These are phyloP conservation scores for Falco punctatus DNA, from an alignment of 2,113 vertebrate genomes.

Conservation along the genomic window DNA sequence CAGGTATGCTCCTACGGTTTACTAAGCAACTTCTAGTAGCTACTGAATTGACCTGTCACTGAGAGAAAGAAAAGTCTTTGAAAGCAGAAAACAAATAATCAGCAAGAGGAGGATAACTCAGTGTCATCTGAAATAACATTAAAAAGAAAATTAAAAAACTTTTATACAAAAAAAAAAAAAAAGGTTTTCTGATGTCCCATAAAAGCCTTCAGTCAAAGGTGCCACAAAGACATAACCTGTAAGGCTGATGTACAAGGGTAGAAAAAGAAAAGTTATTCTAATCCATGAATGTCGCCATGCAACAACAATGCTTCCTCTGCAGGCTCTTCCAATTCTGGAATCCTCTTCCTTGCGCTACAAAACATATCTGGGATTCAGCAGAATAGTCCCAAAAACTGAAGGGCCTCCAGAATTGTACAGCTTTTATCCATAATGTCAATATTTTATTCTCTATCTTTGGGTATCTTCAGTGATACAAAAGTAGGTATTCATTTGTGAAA, in stretches of 20 bases:
- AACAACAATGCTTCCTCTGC: not conserved
- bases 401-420: not conserved
- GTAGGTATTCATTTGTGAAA: not conserved
- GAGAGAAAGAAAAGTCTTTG: not conserved
- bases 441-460: not conserved
- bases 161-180: not conserved
- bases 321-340: rapidly evolving
- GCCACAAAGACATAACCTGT: not conserved
- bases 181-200: not conserved
- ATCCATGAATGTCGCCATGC: rapidly evolving
- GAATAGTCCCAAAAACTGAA: not conserved
- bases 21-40: not conserved
- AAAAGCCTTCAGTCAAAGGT: not conserved
- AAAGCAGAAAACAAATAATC: not conserved
- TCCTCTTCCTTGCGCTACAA: not conserved
- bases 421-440: not conserved
- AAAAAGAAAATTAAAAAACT: not conserved
- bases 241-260: not conserved
- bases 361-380: not conserved
- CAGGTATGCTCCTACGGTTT: not conserved
- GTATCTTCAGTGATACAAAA: not conserved
- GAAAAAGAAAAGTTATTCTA: not conserved
- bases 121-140: not conserved
- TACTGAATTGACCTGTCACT: not conserved
- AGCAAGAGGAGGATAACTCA: not conserved